Base-by-base conservation (phyloP, 2,888 invertebrate genomes). In the Lithophane leautieri region DNA sequence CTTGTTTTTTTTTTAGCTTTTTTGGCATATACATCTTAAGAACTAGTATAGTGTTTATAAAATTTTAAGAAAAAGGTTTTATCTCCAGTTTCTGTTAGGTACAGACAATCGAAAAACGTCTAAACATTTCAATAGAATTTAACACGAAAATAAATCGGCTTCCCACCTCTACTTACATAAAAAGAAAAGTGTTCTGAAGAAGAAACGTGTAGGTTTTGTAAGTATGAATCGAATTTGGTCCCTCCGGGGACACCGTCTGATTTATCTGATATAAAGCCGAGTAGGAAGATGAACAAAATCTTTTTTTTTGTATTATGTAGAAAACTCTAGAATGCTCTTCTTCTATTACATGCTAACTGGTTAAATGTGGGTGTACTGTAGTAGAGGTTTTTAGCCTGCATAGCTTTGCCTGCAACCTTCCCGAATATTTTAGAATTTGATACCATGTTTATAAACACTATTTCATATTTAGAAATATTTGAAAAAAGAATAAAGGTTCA, bases 171-270 rank as follows among this genome's bases (percentile, higher is more conserved):
- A 12, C 22, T 22, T 19, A 61, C 60, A 80, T 25, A 47, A 73
- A 68, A 80, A 62, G 52, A 73, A 73, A 80, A 58, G 4, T 83
- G 50, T 70, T 61, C 62, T 16, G 28, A 19, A 12, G 7, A 54
- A 3, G 47, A 61, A 62, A 44, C 56, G n/a, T 56, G 25, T 65
- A 62, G 54, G 68, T 25, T 52, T 73, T 63, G 62, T 42, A 61
- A 28, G 70, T 34, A 50, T 73, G 73, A 83, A 83, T 80, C 73
- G 67, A 83, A 77, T 80, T 62, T 28, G n/a, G 25, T 47, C n/a
- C 80, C 70, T 54, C 16, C 16, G 67, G 68, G 70, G 68, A 65
- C 34, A 65, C 34, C 19, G 19, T 19, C 56, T 68, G 76, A 65
- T 70, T 76, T 76, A 61, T 76, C 34, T 28, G 25, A 75, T 67